Evolutionary conservation across 1,140 invertebrate species (phyloP), one percentile per base, ranked within the genome.

Genomic region (Tetramorium alpestre): DNA sequence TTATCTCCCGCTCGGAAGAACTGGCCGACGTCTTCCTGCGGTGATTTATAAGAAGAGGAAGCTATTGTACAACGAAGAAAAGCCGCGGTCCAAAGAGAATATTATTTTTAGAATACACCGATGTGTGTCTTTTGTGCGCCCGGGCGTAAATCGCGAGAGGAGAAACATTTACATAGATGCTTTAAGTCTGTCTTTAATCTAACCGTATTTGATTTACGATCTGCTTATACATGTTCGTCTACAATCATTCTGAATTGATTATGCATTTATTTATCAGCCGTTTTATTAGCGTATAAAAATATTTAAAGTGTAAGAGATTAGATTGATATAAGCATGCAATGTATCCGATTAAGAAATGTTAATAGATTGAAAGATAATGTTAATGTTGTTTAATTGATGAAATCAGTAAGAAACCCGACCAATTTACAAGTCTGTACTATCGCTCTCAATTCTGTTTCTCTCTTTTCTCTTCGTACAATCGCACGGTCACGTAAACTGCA

Each of bases 351-450:
- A 49, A 73, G 41, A 84, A 33, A 75, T 22, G 16, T 33, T 33
- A 62, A 25, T 2, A 54, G 8, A 54, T 54, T 1, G 49, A 25
- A 33, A 73, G 69, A 56, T 41, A 88, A 89, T 89, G 60, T 76
- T 64, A 33, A 78, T 54, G 49, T 88, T 76, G 54, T n/a, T 11
- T 49, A 41, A 90, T 67, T 89, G 88, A 91, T 85, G 91, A 92
- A 92, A 86, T 90, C 84, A 10, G 10, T 70, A 62, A 84, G 54
- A 84, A 84, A 72, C 8, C 18, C 18, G 5, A 28, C 41, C 22
- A 54, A 73, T 75, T 0, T 84, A 84, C 41, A 84, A 75, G 41
- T 44, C 33, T 47, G 54, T 49, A 54, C 69, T 47, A 33, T 44
- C 33, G 38, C 33, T 11, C 13, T 69, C 18, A 33, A 41, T 18